Conservation (phyloP, 1,140 invertebrate species). For the Drosophila persimilis region DNA sequence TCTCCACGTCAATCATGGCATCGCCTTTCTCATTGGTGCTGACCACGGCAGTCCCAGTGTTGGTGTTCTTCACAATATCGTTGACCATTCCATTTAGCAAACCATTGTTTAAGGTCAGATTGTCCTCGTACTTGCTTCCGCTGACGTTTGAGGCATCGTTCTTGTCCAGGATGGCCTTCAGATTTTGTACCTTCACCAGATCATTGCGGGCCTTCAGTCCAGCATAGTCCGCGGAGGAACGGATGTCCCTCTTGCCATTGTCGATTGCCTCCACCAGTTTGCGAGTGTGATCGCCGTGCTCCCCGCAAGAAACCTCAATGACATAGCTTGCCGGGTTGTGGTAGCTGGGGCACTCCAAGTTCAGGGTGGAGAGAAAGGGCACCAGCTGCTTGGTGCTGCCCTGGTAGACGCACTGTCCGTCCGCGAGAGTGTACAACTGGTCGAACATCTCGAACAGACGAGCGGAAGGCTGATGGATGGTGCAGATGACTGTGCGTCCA, state of each 20-base stretch:
- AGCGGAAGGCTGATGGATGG: slow-evolving; percentile 98
- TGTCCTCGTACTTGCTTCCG: slow-evolving; percentile 84
- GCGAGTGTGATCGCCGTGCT: slow-evolving; percentile 95
- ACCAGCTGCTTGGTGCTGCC: slow-evolving; percentile 93
- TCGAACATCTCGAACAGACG: slow-evolving; percentile 99
- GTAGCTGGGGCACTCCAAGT: slow-evolving; percentile 95
- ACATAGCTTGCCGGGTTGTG: slow-evolving; percentile 99
- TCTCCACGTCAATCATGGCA: slow-evolving; percentile 85
- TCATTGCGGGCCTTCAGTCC: slow-evolving; percentile 85
- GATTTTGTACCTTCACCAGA: slow-evolving; percentile 74
- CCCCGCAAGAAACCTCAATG: slow-evolving; percentile 97
- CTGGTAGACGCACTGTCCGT: slow-evolving; percentile 97
- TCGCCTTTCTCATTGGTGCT: slow-evolving; percentile 77
- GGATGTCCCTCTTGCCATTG: slow-evolving; percentile 91
- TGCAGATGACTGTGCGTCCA: slow-evolving; percentile 97
- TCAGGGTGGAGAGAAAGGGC: slow-evolving; percentile 92
- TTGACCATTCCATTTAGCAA: slow-evolving; percentile 85
- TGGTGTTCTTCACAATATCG: slow-evolving; percentile 87
- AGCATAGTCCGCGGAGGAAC: slow-evolving; percentile 83
- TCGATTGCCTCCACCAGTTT: slow-evolving; percentile 92
- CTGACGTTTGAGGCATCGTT: slow-evolving; percentile 84
- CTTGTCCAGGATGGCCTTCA: slow-evolving; percentile 83
- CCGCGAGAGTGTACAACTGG: slow-evolving; percentile 95
- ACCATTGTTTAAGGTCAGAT: slow-evolving; percentile 71
- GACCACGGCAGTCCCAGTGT: slow-evolving; percentile 46